Conservation (phyloP, 2,888 invertebrate genomes). For the Ctena decussata region DNA sequence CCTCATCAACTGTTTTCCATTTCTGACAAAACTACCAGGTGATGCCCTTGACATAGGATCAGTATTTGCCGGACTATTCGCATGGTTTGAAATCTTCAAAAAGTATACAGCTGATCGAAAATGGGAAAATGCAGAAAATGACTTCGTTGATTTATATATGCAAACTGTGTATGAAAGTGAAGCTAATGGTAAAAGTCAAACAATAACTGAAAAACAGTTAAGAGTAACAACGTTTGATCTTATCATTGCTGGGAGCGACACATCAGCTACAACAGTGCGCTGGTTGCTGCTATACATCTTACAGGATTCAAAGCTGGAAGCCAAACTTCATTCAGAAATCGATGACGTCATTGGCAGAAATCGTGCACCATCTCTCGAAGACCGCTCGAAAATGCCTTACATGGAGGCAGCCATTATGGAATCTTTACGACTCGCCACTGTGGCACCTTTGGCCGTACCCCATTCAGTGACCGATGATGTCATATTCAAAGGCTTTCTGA, state of each 20-base stretch:
- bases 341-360: conserved; percentile 82
- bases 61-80: neutral
- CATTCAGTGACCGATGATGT: conserved; percentile 74
- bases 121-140: neutral
- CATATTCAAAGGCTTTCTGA: conserved; percentile 73
- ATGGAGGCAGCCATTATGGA: conserved; percentile 80
- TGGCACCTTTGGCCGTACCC: conserved; percentile 70
- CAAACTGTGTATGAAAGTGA: neutral
- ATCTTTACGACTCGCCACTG: conserved; percentile 70
- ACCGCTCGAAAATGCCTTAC: conserved; percentile 68
- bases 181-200: neutral
- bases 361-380: conserved; percentile 62
- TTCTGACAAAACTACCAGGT: conserved; percentile 37
- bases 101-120: neutral
- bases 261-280: conserved; percentile 94
- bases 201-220: conserved; percentile 54
- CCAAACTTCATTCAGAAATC: conserved; percentile 66
- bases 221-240: conserved; percentile 65
- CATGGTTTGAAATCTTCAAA: neutral
- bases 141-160: neutral
- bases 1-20: conserved; percentile 36
- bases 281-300: conserved; percentile 94
- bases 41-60: conserved; percentile 33
- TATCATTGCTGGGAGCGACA: conserved; percentile 88
- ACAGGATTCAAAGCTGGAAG: conserved; percentile 90